Evolutionary conservation across 2,888 invertebrate genomes (phyloP).

Genomic region (Blera fallax): DNA sequence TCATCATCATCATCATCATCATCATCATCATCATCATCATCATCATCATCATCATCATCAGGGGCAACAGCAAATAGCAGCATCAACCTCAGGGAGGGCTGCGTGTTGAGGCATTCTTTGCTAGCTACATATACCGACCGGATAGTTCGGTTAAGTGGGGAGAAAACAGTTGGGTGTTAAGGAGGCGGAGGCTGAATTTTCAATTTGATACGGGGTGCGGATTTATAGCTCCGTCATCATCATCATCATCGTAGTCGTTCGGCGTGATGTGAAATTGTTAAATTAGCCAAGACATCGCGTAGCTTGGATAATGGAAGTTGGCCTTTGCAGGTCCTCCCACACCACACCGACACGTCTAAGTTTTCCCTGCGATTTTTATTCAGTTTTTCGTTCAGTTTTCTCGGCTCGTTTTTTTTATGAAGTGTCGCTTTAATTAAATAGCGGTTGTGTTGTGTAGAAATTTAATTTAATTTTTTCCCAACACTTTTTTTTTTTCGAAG

Average conservation of each 20-base stretch:
- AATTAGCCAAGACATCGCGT: slow-evolving; percentile 70
- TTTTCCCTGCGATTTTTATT: background rate
- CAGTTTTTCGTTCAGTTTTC: background rate
- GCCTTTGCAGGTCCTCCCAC: slow-evolving; percentile 39
- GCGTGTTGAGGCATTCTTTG: background rate
- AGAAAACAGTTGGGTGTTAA: slow-evolving; percentile 3
- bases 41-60: slow-evolving; percentile 16
- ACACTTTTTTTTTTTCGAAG: slow-evolving; percentile 12
- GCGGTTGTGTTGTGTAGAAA: slow-evolving; percentile 45
- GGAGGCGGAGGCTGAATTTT: slow-evolving; percentile 46
- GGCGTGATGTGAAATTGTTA: slow-evolving; percentile 71
- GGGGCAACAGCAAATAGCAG: background rate
- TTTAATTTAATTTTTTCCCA: slow-evolving; percentile 53
- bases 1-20: slow-evolving; percentile 26
- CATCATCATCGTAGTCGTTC: slow-evolving; percentile 68
- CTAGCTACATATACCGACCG: slow-evolving; percentile 2
- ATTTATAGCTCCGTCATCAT: slow-evolving; percentile 70
- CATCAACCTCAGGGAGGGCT: slow-evolving; percentile 24
- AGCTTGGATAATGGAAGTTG: slow-evolving; percentile 53
- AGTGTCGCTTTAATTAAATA: slow-evolving; percentile 63
- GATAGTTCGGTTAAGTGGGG: slow-evolving; percentile 8
- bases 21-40: slow-evolving; percentile 22
- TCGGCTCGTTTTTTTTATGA: slow-evolving; percentile 23
- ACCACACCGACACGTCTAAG: background rate
- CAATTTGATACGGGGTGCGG: slow-evolving; percentile 69